Percentiles rank a stretch among this genome's conserved stretches.
Conservation (phyloP, 2,888 invertebrate species). For the Meganola albula region DNA sequence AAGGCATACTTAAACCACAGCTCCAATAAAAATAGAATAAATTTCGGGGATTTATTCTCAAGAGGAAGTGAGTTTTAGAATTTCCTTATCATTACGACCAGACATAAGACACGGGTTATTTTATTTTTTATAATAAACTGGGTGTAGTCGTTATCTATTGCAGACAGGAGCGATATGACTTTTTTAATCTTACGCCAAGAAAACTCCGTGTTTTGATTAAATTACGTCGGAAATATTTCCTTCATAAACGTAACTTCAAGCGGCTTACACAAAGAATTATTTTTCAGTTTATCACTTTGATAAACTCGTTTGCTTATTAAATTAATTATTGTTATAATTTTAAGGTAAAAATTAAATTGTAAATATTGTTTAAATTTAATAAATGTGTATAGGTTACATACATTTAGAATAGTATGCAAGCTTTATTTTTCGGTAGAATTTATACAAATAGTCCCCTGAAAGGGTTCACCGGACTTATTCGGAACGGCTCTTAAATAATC, state of each 20-base stretch:
- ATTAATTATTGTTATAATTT: neutral
- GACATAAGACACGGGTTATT: constrained; percentile 24
- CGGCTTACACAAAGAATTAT: constrained; percentile 7
- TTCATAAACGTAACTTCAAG: constrained; percentile 3
- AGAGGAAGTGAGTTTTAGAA: constrained; percentile 27
- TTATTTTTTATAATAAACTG: constrained; percentile 22
- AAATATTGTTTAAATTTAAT: no score
- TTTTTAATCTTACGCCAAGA: constrained; percentile 26
- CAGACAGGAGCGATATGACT: constrained; percentile 24
- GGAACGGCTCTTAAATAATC: no score
- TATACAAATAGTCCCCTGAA: no score
- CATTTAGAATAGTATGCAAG: no score
- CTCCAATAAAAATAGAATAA: constrained; percentile 28
- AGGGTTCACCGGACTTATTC: no score
- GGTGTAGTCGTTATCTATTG: constrained; percentile 20
- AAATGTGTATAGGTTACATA: no score
- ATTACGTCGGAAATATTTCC: constrained; percentile 14
- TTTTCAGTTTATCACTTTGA: neutral
- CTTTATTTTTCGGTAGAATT: no score
- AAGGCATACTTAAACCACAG: constrained; percentile 19
- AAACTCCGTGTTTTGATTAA: constrained; percentile 24
- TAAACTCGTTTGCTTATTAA: neutral
- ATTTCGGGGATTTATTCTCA: constrained; percentile 20
- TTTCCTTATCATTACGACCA: constrained; percentile 28
- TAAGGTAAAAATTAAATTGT: neutral